Evolutionary conservation across 2,113 vertebrate genomes (phyloP), one percentile per base, ranked within the genome.

Genomic region (Eidolon helvum): DNA sequence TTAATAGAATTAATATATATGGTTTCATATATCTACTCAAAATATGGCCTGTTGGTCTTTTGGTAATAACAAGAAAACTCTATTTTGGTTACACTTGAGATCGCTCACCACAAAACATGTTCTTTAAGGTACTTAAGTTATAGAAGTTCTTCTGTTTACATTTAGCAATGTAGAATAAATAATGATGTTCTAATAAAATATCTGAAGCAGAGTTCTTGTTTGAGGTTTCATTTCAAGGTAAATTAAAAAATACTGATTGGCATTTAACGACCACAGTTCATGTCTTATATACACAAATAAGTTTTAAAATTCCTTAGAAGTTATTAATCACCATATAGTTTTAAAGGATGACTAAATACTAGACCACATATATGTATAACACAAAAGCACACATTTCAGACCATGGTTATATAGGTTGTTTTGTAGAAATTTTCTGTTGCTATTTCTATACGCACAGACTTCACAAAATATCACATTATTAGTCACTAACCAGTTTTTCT

Each of bases 401-500:
- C 26, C 65, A 85, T 18, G 43, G 72, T 78, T n/a, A 87, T 19
- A 90, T 30, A 71, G 91, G 94, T 65, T 95, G 92, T 95, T 96
- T 87, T 90, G 91, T 16, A 84, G 55, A 97, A 96, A 97, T 33
- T 96, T 96, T 95, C 92, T 50, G 9, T 33, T 94, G 80, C 95
- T 97, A 87, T 97, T 97, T 98, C 84, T 95, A 77, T 61, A 92
- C 45, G 80, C 87, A 92, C 1, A 82, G 89, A 93, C 55, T 78
- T 93, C 87, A 95, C 63, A 92, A 96, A 96, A 83, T 71, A 90
- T 59, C 95, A 94, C 80, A 71, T 21, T 78, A 75, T 96, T 98
- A 97, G 96, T 97, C 97, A 98, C 7, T 86, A 71, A 88, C 85
- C 79, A 96, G 77, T 53, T 72, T 97, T 95, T 87, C 53, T 91